phyloP scores from a whole-genome alignment of 2,113 vertebrate species.

The Mustela lutreola region DNA sequence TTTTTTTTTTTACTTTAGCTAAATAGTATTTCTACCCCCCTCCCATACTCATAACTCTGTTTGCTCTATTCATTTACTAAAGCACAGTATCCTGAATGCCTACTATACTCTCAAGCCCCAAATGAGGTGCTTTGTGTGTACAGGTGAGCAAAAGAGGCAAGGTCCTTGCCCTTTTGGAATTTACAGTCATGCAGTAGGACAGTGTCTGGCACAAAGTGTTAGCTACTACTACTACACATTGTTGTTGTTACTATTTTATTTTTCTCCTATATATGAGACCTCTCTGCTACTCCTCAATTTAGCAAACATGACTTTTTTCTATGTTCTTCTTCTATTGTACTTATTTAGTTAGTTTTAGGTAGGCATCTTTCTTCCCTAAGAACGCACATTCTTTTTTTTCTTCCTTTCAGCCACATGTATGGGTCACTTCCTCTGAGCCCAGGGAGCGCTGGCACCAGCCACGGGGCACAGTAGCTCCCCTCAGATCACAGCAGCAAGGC shows the following conservation, averaged over 20 bases:
- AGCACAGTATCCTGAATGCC: background rate
- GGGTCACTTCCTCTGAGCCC: background rate
- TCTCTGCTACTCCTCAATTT: background rate
- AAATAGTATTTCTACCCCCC: background rate
- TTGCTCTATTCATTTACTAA: slow-evolving; percentile 30
- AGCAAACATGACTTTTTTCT: background rate
- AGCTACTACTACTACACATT: background rate
- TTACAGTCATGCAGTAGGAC: background rate
- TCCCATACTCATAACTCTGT: background rate
- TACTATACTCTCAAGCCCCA: background rate
- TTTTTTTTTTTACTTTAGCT: background rate
- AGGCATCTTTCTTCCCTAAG: background rate
- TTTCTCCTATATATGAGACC: background rate
- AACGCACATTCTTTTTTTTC: background rate
- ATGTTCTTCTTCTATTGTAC: background rate
- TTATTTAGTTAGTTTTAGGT: background rate
- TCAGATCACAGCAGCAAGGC: background rate
- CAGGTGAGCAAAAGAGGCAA: background rate
- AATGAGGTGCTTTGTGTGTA: background rate
- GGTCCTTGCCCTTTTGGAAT: background rate
- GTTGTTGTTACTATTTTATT: background rate
- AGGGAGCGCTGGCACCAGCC: background rate
- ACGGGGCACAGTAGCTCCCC: background rate
- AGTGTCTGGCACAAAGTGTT: background rate
- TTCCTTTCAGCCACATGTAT: background rate